Conservation (phyloP, 2,797 vertebrate species). For the Ibycter americanus region DNA sequence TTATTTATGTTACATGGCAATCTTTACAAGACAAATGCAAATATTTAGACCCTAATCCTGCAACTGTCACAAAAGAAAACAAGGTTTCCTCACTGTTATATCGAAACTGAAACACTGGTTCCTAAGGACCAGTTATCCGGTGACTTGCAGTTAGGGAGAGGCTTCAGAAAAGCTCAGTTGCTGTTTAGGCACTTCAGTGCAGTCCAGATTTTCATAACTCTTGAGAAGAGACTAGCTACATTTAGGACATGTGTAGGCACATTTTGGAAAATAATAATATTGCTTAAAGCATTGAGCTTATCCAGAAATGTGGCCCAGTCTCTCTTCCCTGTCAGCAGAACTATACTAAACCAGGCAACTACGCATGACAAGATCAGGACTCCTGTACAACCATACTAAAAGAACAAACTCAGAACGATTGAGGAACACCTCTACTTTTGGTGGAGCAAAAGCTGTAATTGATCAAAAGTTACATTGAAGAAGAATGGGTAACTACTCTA, state of each 20-base stretch:
- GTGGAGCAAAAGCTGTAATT: neutral
- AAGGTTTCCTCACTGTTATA: neutral
- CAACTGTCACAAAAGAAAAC: neutral
- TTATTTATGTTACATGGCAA: constrained; percentile 69
- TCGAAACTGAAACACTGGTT: neutral
- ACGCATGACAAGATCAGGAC: neutral
- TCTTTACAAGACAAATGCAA: constrained; percentile 60
- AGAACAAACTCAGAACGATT: neutral
- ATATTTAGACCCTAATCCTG: constrained; percentile 20
- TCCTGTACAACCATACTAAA: neutral
- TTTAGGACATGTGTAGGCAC: neutral
- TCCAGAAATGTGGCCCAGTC: neutral
- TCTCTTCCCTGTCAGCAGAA: neutral
- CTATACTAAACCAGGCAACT: neutral
- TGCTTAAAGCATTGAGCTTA: neutral
- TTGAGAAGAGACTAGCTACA: neutral
- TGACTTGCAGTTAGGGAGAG: neutral
- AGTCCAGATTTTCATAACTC: neutral
- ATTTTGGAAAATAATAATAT: neutral
- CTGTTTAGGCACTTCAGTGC: neutral
- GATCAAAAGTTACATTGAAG: neutral
- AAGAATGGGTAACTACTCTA: neutral
- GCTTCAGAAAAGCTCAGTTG: neutral
- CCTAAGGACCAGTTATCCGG: neutral
- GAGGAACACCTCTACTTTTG: neutral